A percentile compares a stretch with the other conserved stretches of the same genome.
Conservation (phyloP, 2,888 invertebrate species). For the Melipona bicolor region DNA sequence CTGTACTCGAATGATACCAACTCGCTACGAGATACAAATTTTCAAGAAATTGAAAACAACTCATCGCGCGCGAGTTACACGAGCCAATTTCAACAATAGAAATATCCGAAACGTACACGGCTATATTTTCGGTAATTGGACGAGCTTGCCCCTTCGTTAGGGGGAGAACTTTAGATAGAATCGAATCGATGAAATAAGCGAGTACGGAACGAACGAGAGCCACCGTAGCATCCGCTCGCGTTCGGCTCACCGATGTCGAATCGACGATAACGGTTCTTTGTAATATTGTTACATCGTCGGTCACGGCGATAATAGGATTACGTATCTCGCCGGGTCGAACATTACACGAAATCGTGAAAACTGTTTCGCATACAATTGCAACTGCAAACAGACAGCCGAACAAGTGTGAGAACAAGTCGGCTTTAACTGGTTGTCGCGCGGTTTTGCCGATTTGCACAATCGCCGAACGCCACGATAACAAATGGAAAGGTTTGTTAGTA, state of each 20-base stretch:
- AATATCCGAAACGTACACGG: conserved; percentile 14
- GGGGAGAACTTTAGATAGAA: neutral
- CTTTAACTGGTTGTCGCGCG: neutral
- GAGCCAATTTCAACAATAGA: neutral
- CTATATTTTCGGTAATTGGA: conserved; percentile 45
- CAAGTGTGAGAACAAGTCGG: conserved; percentile 22
- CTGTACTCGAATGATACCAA: too few species aligned
- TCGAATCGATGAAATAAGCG: conserved; percentile 11
- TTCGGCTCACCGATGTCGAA: neutral
- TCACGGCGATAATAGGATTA: conserved; percentile 41
- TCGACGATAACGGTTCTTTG: conserved; percentile 45
- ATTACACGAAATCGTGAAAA: conserved; percentile 33
- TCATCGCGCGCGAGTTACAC: neutral
- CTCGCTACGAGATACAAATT: too few species aligned
- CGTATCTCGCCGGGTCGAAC: neutral
- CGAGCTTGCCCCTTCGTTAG: conserved; percentile 25
- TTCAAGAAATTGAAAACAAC: neutral
- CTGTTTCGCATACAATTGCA: conserved; percentile 7
- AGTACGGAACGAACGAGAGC: neutral
- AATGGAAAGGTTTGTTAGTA: neutral
- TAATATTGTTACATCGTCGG: conserved; percentile 20
- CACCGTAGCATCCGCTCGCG: neutral
- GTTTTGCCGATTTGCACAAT: conserved; percentile 22
- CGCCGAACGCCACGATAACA: neutral
- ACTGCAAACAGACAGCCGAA: neutral